Evolutionary conservation across 2,888 invertebrate genomes (phyloP).

Genomic region (Oscheius sp.): DNA sequence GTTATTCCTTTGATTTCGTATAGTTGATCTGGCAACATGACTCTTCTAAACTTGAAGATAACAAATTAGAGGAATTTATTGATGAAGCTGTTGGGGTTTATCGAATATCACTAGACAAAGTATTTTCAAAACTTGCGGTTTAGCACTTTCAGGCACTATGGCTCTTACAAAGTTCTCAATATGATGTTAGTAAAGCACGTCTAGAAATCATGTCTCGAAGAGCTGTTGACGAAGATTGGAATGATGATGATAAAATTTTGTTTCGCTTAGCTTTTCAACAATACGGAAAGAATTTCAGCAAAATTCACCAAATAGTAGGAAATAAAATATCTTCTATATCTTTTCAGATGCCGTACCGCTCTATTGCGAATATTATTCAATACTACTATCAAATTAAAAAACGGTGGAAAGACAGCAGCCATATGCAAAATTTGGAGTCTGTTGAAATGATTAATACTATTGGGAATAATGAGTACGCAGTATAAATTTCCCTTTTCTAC

Average conservation of each 20-base stretch:
- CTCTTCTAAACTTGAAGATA: constrained; percentile 1
- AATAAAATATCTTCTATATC: not conserved
- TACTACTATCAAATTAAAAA: constrained; percentile 52
- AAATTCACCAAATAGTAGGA: constrained; percentile 33
- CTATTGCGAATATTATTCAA: constrained; percentile 43
- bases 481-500: not conserved
- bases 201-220: not conserved
- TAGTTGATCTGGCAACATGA: constrained; percentile 2
- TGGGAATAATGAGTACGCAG: constrained; percentile 11
- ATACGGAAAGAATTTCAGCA: constrained; percentile 38
- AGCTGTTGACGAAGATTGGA: constrained; percentile 32
- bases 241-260: constrained; percentile 33
- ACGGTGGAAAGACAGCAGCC: constrained; percentile 32
- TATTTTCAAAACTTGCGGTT: not conserved
- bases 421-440: not conserved
- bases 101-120: constrained; percentile 12
- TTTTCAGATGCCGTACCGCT: constrained; percentile 50
- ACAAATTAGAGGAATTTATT: constrained; percentile 10
- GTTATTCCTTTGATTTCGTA: not conserved
- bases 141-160: constrained; percentile 20
- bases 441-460: not conserved
- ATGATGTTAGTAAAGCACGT: constrained; percentile 10
- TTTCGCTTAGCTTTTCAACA: constrained; percentile 35
- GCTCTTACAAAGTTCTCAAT: constrained; percentile 6
- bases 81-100: constrained; percentile 27